Conservation (phyloP, 2,113 vertebrate species). For the Gallinago media region DNA sequence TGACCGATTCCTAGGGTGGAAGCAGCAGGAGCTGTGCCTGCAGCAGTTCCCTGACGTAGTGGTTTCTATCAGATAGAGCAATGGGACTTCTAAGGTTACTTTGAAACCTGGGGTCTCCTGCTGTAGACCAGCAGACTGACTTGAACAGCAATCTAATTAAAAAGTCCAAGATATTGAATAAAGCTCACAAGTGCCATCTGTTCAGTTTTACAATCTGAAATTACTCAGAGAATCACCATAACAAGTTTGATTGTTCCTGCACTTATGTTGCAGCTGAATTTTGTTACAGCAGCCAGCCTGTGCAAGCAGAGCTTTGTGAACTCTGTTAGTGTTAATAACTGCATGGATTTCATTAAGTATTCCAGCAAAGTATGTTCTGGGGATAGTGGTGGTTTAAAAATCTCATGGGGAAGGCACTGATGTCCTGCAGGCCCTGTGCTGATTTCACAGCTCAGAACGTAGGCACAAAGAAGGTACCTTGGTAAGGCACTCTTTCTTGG, state of each 20-base stretch:
- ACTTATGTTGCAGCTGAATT: neutral
- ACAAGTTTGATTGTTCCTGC: neutral
- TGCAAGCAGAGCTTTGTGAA: neutral
- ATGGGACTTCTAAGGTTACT: constrained; percentile 35
- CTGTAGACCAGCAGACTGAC: constrained; percentile 21
- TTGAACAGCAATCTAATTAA: constrained; percentile 60
- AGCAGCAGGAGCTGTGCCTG: constrained; percentile 13
- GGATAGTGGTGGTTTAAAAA: neutral
- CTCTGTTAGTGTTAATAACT: neutral
- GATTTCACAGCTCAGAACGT: neutral
- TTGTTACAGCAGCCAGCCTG: neutral
- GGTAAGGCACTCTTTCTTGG: accelerated
- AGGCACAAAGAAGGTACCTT: neutral
- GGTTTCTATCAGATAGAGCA: constrained; percentile 19
- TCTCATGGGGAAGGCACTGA: neutral
- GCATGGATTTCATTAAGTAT: neutral
- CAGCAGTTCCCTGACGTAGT: constrained; percentile 9
- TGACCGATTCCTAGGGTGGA: constrained; percentile 16
- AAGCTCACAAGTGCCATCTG: constrained; percentile 57
- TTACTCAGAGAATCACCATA: neutral
- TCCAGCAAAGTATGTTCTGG: neutral
- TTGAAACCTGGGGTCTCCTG: constrained; percentile 39
- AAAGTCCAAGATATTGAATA: constrained; percentile 29
- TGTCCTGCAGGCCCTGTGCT: neutral
- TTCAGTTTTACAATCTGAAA: constrained; percentile 34